phyloP scores from a whole-genome alignment of 2,113 vertebrate genomes.

The Chloebia gouldiae region DNA sequence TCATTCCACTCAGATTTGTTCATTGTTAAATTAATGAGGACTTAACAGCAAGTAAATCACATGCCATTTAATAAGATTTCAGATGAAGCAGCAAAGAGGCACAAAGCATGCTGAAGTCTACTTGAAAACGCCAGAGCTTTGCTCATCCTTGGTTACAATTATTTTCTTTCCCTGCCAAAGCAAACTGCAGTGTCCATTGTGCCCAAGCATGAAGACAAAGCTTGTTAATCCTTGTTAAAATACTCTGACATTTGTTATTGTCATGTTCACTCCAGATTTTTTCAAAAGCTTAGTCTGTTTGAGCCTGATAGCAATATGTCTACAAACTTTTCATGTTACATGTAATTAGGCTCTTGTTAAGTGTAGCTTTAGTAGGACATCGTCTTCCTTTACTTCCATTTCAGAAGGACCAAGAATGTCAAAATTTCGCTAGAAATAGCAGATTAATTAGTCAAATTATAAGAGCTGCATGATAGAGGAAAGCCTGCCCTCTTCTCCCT shows the following conservation, averaged over 20 bases:
- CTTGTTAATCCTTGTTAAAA: not conserved
- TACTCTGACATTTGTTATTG: not conserved
- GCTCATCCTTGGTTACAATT: not conserved
- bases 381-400: not conserved
- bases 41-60: conserved; percentile 16
- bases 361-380: not conserved
- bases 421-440: not conserved
- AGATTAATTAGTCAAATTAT: conserved; percentile 12
- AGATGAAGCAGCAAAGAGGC: not conserved
- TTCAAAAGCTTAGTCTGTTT: not conserved
- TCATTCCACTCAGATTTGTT: conserved; percentile 27
- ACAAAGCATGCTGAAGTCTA: not conserved
- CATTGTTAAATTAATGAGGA: conserved; percentile 31
- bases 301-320: not conserved
- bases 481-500: not conserved
- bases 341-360: not conserved
- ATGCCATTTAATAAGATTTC: conserved; percentile 30
- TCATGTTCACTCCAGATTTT: not conserved
- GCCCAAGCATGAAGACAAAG: not conserved
- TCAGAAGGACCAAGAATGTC: not conserved
- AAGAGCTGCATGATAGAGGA: not conserved
- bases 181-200: not conserved
- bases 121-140: not conserved
- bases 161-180: not conserved
- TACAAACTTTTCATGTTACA: not conserved